phyloP scores from a whole-genome alignment of 2,888 invertebrate species.

The Temnothorax rugatulus region DNA sequence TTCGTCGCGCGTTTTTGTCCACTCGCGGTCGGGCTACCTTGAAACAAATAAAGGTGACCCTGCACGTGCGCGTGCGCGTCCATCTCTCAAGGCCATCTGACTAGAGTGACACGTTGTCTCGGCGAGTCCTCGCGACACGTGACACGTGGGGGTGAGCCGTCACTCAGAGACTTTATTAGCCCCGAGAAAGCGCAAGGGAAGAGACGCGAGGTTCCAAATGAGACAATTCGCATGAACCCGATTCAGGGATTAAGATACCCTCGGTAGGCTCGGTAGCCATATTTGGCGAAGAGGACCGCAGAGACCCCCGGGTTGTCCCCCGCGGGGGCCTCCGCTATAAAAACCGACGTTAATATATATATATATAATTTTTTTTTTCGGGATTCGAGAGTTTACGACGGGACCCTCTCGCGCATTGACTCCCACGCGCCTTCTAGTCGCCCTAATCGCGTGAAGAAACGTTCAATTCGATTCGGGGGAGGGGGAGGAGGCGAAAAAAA shows the following conservation, averaged over 20 bases:
- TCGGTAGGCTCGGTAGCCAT: conserved; percentile 60
- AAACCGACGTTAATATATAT: conserved; percentile 47
- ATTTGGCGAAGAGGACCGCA: conserved; percentile 69
- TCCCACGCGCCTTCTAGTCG: conserved; percentile 43
- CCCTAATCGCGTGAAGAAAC: conserved; percentile 41
- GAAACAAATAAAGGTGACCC: conserved; percentile 82
- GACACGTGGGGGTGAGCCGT: conserved; percentile 65
- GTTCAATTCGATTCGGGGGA: conserved; percentile 12
- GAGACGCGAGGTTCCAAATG: conserved; percentile 68
- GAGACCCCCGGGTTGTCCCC: conserved; percentile 32
- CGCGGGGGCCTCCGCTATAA: conserved; percentile 45
- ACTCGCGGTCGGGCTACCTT: conserved; percentile 74
- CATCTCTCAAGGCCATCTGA: conserved; percentile 83
- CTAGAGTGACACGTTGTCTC: conserved; percentile 59
- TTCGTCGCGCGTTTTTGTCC: conserved; percentile 75
- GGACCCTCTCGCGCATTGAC: neutral
- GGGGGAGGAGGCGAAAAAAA: neutral
- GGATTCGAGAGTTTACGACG: conserved; percentile 51
- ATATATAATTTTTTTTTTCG: conserved; percentile 16
- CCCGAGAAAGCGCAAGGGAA: conserved; percentile 44
- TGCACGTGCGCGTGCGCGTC: conserved; percentile 60
- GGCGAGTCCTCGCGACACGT: conserved; percentile 50
- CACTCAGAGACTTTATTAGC: conserved; percentile 82
- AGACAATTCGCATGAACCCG: conserved; percentile 77
- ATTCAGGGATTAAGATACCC: conserved; percentile 73